Evolutionary conservation across 23 tunicate species (phyloP), one percentile per base, ranked within the genome.

Genomic region (Diplosoma virens): DNA sequence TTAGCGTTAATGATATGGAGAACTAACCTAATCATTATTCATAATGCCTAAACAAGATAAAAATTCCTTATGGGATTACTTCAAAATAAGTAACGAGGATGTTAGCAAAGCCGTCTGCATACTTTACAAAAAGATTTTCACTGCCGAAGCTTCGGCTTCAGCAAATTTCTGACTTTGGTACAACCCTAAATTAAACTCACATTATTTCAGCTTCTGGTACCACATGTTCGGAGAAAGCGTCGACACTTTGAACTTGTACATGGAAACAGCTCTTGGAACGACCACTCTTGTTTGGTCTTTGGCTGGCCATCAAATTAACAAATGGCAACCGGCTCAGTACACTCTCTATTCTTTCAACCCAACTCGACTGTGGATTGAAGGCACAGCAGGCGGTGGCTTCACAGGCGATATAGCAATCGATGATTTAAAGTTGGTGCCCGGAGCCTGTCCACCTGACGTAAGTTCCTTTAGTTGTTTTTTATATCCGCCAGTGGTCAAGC

Each of bases 381-480:
- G 87, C 5, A 55, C 76, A 0, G 87, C 68, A 6, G 97, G 97
- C 9, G 64, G 75, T 17, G 58, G 76, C 47, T 67, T 71, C 45
- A 67, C 86, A 33, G 97, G 97, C 7, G 97, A 92, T 78, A 92
- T 92, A 22, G 84, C 97, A 1, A 3, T 92, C 29, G 97, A 92
- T 76, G 97, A 92, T 68, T 61, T 92, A 1, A 0, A 25, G 26
- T 23, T 92, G 0, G 61, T 4, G 0, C 33, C 25, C 60, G 87
- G 87, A 3, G 32, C 35, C 0, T 92, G 97, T 31, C 77, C 68
- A 50, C 54, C 88, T 32, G 80, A 90, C 67, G 97, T 90, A 75
- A 32, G n/a, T n/a, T n/a, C n/a, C n/a, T n/a, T n/a, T n/a, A n/a
- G n/a, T n/a, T n/a, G n/a, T n/a, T n/a, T n/a, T n/a, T n/a, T n/a